Conservation (phyloP, 2,888 invertebrate species). For the Tholera decimalis region DNA sequence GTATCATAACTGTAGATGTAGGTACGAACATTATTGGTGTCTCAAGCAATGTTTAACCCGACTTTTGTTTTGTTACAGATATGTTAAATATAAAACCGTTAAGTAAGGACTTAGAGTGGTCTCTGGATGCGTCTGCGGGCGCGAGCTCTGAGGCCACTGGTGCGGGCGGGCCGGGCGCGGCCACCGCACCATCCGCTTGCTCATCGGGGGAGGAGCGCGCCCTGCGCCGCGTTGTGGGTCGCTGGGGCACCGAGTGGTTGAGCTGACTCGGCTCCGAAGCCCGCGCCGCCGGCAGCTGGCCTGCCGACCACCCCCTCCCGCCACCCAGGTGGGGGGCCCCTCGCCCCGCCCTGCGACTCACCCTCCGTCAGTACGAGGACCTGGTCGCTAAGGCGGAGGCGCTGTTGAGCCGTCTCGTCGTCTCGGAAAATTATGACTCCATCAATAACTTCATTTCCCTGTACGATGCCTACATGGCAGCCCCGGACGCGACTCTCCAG, state of each 20-base stretch:
- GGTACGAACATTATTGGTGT: too few relatives aligned
- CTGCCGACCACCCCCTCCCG: slow-evolving; percentile 88
- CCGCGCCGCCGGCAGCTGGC: slow-evolving; percentile 82
- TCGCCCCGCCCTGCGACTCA: slow-evolving; percentile 93
- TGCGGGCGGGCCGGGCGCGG: slow-evolving; percentile 76
- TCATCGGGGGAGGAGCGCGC: slow-evolving; percentile 87
- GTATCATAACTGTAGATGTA: not conserved
- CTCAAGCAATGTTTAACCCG: not conserved
- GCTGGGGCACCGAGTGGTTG: slow-evolving; percentile 99
- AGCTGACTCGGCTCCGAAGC: slow-evolving; percentile 97
- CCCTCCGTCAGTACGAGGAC: slow-evolving; percentile 95
- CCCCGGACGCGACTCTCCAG: slow-evolving; percentile 93
- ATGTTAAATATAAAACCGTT: slow-evolving; percentile 91
- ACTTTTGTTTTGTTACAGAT: slow-evolving; percentile 73
- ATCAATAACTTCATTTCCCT: slow-evolving; percentile 95
- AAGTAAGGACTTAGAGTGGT: slow-evolving; percentile 89
- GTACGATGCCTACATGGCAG: slow-evolving; percentile 93
- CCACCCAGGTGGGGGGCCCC: slow-evolving; percentile 87
- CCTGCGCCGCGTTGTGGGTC: slow-evolving; percentile 93
- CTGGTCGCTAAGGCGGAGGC: slow-evolving; percentile 96
- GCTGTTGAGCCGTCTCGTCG: slow-evolving; percentile 95
- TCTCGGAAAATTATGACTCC: slow-evolving; percentile 97
- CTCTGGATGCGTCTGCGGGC: slow-evolving; percentile 84
- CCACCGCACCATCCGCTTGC: slow-evolving; percentile 77
- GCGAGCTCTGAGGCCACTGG: slow-evolving; percentile 86